Evolutionary conservation across 2,797 vertebrate genomes (phyloP).

Genomic region (Tangara arthus): DNA sequence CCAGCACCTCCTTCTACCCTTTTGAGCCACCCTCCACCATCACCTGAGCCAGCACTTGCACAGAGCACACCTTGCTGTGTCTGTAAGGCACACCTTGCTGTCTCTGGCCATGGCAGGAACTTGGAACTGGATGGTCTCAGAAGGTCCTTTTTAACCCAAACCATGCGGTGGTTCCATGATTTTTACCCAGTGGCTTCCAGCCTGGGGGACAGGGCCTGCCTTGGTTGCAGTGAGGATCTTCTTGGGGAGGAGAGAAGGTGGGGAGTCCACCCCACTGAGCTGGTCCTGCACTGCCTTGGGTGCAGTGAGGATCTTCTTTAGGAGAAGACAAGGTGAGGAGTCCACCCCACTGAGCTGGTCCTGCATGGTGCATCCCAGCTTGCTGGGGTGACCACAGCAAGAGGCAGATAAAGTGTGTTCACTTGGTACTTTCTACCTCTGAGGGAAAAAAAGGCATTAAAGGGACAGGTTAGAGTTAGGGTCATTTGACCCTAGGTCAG

Average conservation of each 20-base stretch:
- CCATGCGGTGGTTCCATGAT: neutral
- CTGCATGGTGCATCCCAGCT: neutral
- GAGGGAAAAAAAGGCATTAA: neutral
- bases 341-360: neutral
- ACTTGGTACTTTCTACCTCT: neutral
- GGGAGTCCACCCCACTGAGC: neutral
- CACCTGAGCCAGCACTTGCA: neutral
- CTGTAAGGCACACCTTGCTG: neutral
- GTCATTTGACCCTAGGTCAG: neutral
- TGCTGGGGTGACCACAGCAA: fast-evolving
- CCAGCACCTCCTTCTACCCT: neutral
- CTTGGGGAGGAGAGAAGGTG: neutral
- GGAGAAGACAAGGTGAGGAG: neutral
- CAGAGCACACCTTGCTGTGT: neutral
- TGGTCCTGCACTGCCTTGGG: neutral
- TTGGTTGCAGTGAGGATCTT: neutral
- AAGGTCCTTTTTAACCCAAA: neutral
- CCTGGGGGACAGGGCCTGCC: neutral
- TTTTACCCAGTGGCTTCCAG: neutral
- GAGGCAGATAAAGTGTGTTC: neutral
- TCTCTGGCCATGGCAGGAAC: neutral
- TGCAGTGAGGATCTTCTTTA: neutral
- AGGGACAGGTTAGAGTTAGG: neutral
- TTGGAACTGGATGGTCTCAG: neutral
- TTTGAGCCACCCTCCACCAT: neutral